Percentiles rank a stretch among this genome's conserved stretches.
These are phyloP conservation scores for Andrena minutula DNA, from an alignment of 2,888 invertebrate genomes.

Conservation along the genomic window DNA sequence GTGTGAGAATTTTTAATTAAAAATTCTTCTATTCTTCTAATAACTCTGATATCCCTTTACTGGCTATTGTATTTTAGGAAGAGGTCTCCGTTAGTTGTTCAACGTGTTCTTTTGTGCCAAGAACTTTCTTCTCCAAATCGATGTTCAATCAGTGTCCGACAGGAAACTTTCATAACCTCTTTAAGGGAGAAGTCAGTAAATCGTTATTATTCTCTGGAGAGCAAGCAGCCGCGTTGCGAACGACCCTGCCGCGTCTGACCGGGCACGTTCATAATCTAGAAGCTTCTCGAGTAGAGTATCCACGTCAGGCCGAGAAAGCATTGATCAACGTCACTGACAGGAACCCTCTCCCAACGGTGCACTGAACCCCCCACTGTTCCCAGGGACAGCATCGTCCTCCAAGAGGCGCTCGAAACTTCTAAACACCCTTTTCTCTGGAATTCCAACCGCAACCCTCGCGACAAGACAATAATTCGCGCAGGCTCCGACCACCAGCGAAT, in stretches of 20 bases:
- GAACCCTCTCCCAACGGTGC: slow-evolving; percentile 47
- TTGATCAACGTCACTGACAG: slow-evolving; percentile 71
- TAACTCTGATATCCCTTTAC: no score
- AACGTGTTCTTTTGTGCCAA: no score
- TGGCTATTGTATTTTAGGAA: no score
- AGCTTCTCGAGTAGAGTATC: neutral
- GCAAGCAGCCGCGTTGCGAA: no score
- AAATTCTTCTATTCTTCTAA: neutral
- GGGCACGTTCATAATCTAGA: neutral
- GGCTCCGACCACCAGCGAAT: slow-evolving; percentile 9
- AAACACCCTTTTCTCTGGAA: slow-evolving; percentile 45
- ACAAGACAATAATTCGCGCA: slow-evolving; percentile 51
- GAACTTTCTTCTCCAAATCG: no score
- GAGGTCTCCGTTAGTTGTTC: no score
- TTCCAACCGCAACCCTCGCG: neutral
- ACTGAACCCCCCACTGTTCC: slow-evolving; percentile 26
- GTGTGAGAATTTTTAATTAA: neutral
- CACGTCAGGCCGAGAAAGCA: slow-evolving; percentile 36
- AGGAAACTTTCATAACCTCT: no score
- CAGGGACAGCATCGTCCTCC: slow-evolving; percentile 15
- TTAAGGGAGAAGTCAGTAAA: neutral
- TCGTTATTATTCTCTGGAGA: neutral
- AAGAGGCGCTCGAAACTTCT: slow-evolving; percentile 55
- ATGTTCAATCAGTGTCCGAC: no score
- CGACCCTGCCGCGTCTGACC: neutral